phyloP scores from a whole-genome alignment of 2,888 invertebrate genomes.

The Noctua janthe region DNA sequence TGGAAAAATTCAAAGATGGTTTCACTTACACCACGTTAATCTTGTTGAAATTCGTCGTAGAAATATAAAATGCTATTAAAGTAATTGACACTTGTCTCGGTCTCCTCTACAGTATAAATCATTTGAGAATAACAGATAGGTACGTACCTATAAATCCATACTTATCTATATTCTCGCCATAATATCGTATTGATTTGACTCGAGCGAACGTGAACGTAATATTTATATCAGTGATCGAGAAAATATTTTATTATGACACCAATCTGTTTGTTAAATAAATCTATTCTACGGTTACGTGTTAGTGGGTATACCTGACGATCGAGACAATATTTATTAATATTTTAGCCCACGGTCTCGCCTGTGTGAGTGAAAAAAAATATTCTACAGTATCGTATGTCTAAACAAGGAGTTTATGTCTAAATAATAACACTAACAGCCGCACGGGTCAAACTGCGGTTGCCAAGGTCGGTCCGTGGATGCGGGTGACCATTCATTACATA shows the following conservation, averaged over 20 bases:
- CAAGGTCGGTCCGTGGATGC: neutral
- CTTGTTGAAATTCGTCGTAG: neutral
- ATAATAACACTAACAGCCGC: neutral
- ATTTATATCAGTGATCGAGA: neutral
- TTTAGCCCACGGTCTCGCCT: neutral
- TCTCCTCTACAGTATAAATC: neutral
- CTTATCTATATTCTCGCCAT: neutral
- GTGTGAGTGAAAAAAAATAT: neutral
- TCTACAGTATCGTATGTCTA: neutral
- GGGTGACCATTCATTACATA: neutral
- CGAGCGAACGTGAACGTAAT: neutral
- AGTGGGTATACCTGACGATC: neutral
- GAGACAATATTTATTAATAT: neutral
- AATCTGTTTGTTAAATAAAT: slow-evolving; percentile 1
- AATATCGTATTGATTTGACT: neutral
- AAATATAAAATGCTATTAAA: neutral
- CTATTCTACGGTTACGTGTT: neutral
- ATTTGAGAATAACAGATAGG: neutral
- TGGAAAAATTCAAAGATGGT: too few species aligned
- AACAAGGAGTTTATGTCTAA: too few species aligned
- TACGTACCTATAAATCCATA: too few species aligned
- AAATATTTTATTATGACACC: neutral
- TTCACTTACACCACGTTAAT: too few species aligned
- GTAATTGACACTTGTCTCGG: too few species aligned
- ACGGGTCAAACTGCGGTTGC: neutral